Percentiles rank a stretch among this genome's conserved stretches.
Conservation (phyloP, 1,140 invertebrate genomes). For the Homalodisca vitripennis region DNA sequence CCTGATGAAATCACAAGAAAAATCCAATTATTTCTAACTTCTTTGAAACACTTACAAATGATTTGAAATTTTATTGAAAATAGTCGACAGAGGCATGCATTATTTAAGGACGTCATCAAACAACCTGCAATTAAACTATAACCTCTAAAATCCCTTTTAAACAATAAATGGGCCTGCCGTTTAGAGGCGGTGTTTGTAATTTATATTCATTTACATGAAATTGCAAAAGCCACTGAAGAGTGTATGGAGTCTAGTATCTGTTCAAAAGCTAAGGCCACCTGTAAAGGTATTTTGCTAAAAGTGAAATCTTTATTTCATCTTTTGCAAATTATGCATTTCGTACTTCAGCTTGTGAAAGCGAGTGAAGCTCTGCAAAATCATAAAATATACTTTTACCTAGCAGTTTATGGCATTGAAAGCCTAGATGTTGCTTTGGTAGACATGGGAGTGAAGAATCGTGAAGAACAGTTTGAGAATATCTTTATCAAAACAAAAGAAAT, state of each 20-base stretch:
- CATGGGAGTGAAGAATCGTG: conserved; percentile 28
- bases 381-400: conserved; percentile 32
- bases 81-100: conserved; percentile 35
- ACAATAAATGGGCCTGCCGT: conserved; percentile 34
- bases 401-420: conserved; percentile 28
- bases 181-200: conserved; percentile 31
- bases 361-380: conserved; percentile 33
- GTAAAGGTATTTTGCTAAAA: conserved; percentile 33
- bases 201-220: conserved; percentile 21
- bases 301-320: conserved; percentile 34
- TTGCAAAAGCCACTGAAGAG: conserved; percentile 26
- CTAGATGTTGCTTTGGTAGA: conserved; percentile 28
- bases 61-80: conserved; percentile 35
- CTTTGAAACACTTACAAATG: conserved; percentile 31
- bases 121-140: conserved; percentile 26
- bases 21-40: too few relatives aligned
- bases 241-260: conserved; percentile 15
- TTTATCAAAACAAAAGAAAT: conserved; percentile 25
- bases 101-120: conserved; percentile 32
- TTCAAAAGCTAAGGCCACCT: conserved; percentile 28
- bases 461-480: conserved; percentile 28
- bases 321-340: conserved; percentile 34
- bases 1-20: too few relatives aligned
- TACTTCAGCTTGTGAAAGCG: conserved; percentile 36
- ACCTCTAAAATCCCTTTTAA: conserved; percentile 32